Percentiles rank a stretch among this genome's conserved stretches.
Conservation (phyloP, 1,140 invertebrate species). For the Copidosoma floridanum region DNA sequence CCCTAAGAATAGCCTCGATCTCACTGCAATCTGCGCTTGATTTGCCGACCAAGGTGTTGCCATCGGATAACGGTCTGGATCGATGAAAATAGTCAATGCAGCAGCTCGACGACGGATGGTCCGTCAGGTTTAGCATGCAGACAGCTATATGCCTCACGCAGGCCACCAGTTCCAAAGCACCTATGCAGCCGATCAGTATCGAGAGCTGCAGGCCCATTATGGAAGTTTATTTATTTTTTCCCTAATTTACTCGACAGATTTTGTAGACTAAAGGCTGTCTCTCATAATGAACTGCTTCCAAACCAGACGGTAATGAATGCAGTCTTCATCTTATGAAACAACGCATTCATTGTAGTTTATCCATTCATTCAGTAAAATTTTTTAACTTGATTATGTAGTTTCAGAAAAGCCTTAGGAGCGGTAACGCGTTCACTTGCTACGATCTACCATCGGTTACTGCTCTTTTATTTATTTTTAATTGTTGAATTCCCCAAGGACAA, state of each 20-base stretch:
- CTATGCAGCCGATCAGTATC: conserved; percentile 69
- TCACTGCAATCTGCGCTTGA: conserved; percentile 15
- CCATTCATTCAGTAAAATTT: no score
- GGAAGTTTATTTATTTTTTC: no score
- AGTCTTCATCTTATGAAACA: no score
- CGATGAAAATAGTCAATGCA: conserved; percentile 13
- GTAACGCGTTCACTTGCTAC: no score
- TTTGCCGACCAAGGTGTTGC: conserved; percentile 11
- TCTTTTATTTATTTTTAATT: no score
- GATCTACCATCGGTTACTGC: no score
- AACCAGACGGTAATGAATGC: no score
- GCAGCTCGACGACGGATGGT: conserved; percentile 40
- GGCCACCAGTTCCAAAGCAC: conserved; percentile 66
- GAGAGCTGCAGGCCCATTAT: conserved; percentile 70
- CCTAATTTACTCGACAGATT: not conserved
- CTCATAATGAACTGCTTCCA: no score
- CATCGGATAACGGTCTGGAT: not conserved
- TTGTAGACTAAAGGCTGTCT: not conserved
- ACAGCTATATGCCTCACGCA: conserved; percentile 60
- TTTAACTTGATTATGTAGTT: no score
- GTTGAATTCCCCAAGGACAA: no score
- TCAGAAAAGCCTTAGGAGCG: no score
- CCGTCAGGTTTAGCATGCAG: conserved; percentile 44
- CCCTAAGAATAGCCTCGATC: conserved; percentile 4
- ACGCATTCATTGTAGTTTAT: no score